Conservation (phyloP, 2,113 vertebrate species). For the Rhinolophus sinicus region DNA sequence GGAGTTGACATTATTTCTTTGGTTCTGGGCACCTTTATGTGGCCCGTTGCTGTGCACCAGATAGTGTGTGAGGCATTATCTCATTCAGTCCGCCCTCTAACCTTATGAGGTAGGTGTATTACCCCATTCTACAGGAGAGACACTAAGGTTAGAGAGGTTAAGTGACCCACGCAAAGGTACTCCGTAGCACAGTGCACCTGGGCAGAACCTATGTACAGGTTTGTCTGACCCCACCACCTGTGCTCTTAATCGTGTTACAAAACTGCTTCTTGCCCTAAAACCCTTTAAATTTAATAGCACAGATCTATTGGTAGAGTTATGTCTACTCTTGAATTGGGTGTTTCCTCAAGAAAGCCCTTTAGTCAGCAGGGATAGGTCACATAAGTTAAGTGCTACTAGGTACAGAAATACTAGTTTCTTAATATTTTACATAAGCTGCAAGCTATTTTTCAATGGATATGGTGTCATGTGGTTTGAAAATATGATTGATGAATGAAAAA, state of each 20-base stretch:
- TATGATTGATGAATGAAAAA: background rate
- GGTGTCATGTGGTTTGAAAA: slow-evolving; percentile 8
- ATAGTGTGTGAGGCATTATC: background rate
- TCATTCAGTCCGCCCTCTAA: background rate
- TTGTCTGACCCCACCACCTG: background rate
- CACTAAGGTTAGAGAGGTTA: background rate
- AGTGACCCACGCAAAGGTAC: background rate
- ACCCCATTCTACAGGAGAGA: background rate
- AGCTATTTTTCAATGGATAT: background rate
- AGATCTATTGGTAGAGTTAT: background rate
- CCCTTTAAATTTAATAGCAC: background rate
- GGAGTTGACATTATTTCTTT: background rate
- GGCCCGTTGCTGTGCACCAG: background rate
- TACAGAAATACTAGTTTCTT: background rate
- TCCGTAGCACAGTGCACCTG: background rate
- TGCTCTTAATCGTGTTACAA: background rate
- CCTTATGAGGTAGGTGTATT: background rate
- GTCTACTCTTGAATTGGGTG: background rate
- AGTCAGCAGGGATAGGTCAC: background rate
- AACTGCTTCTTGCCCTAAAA: background rate
- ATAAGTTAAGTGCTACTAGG: background rate
- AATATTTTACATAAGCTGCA: background rate
- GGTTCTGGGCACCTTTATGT: background rate
- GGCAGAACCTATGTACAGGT: background rate
- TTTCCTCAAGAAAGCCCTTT: background rate